These are phyloP conservation scores for Glareola pratincola DNA, from an alignment of 2,113 vertebrate genomes.

Conservation along the genomic window DNA sequence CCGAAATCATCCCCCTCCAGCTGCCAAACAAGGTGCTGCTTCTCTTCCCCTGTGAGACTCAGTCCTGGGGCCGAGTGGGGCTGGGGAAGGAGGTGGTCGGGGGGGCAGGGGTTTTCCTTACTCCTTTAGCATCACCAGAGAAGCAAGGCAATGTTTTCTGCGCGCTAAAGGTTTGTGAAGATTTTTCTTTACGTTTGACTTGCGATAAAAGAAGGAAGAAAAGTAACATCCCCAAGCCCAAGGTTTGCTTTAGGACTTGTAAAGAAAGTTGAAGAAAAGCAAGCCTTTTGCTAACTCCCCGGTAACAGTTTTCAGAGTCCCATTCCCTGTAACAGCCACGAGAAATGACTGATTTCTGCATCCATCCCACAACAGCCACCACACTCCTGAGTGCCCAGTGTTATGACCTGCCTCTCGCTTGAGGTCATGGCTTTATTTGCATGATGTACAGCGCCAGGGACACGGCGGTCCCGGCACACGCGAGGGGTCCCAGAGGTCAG, in stretches of 20 bases:
- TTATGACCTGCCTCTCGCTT: not conserved
- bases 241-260: not conserved
- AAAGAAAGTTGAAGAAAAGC: not conserved
- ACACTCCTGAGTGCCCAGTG: not conserved
- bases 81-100: not conserved
- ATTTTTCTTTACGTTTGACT: not conserved
- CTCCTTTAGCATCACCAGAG: not conserved
- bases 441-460: not conserved
- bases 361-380: not conserved
- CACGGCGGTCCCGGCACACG: not conserved
- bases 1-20: not conserved
- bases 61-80: not conserved
- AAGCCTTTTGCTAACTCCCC: not conserved
- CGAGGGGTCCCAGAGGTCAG: not conserved
- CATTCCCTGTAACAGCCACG: accelerated
- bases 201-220: not conserved
- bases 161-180: not conserved
- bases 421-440: not conserved
- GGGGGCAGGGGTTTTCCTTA: not conserved
- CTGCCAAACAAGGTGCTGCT: not conserved
- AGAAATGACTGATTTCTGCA: not conserved
- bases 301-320: not conserved
- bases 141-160: accelerated
- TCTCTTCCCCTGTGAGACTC: not conserved
- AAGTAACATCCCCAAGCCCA: not conserved